phyloP scores from a whole-genome alignment of 2,113 vertebrate species.

The Chaetodon auriga region DNA sequence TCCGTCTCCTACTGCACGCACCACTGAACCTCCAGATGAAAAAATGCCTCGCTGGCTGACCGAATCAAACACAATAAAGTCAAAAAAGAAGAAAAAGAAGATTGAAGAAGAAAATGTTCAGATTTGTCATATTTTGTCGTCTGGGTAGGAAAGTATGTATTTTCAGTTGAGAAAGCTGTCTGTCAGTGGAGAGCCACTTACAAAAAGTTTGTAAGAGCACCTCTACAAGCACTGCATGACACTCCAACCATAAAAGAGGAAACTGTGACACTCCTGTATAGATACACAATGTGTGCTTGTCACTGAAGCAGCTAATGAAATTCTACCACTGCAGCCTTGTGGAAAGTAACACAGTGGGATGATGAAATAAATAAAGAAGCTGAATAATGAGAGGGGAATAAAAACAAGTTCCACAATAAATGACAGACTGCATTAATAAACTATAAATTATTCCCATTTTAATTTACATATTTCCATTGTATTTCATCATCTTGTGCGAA shows the following conservation, averaged over 20 bases:
- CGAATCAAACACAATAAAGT: conserved; percentile 77
- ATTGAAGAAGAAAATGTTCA: conserved; percentile 69
- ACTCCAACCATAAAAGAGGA: conserved; percentile 6
- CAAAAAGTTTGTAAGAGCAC: conserved; percentile 19
- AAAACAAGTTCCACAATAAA: conserved; percentile 53
- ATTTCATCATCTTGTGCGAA: conserved; percentile 52
- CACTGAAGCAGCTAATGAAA: conserved; percentile 50
- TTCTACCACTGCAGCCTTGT: conserved; percentile 13
- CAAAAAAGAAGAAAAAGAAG: conserved; percentile 53
- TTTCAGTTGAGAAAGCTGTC: conserved; percentile 56
- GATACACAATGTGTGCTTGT: background rate
- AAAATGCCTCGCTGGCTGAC: conserved; percentile 76
- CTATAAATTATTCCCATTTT: conserved; percentile 56
- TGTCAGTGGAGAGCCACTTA: conserved; percentile 17
- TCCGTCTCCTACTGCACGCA: conserved; percentile 78
- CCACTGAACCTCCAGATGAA: conserved; percentile 77
- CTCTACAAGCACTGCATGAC: conserved; percentile 1
- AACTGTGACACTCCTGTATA: conserved; percentile 1
- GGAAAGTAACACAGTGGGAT: conserved; percentile 8
- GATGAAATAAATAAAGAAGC: conserved; percentile 41
- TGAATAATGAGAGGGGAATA: conserved; percentile 48
- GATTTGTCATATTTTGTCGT: conserved; percentile 67
- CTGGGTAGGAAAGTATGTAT: conserved; percentile 59
- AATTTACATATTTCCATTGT: conserved; percentile 61
- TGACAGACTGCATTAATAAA: conserved; percentile 44